Conservation (phyloP, 1,140 invertebrate genomes). For the Hyles euphorbiae region DNA sequence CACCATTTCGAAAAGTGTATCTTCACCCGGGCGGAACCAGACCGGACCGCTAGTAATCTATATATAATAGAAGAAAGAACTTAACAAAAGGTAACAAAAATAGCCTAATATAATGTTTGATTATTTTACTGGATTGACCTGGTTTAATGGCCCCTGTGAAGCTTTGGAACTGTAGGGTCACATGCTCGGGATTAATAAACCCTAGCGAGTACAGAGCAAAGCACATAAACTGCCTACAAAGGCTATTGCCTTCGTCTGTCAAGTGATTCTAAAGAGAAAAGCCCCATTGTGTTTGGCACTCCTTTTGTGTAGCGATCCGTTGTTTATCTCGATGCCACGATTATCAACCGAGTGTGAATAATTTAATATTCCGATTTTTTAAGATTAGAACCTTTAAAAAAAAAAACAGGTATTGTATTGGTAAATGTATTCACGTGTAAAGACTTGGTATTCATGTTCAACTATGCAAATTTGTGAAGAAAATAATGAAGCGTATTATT, state of each 20-base stretch:
- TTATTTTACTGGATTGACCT: no score
- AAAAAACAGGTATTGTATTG: no score
- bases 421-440: no score
- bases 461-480: no score
- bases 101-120: no score
- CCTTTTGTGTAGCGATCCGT: constrained; percentile 23
- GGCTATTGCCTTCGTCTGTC: constrained; percentile 22
- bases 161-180: constrained; percentile 12
- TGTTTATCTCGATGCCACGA: constrained; percentile 20
- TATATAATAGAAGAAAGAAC: no score
- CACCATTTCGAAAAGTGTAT: no score
- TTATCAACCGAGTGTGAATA: constrained; percentile 14
- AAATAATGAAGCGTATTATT: no score
- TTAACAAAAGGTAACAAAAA: no score
- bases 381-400: background rate
- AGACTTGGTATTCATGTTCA: no score
- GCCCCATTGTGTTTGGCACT: constrained; percentile 28
- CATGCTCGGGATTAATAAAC: constrained; percentile 24
- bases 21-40: no score
- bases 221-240: constrained; percentile 33
- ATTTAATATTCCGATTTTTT: constrained; percentile 9
- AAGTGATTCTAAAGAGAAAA: constrained; percentile 23
- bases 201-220: constrained; percentile 22
- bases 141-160: background rate
- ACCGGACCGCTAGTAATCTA: no score